phyloP scores from a whole-genome alignment of 2,888 invertebrate species.

The Drosophila koepferae region DNA sequence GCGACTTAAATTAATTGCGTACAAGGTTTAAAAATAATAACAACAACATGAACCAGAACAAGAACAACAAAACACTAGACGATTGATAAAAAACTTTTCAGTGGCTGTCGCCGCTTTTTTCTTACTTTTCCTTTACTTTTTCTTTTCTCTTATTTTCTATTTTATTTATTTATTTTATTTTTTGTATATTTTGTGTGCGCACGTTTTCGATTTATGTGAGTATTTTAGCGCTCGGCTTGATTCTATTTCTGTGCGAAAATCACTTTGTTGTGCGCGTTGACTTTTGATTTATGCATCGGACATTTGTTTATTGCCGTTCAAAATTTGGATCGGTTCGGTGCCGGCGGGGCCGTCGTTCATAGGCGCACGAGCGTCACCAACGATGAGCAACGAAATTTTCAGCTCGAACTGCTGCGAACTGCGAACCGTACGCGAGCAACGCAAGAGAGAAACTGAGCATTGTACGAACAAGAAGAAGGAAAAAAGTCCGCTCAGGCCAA shows the following conservation, averaged over 20 bases:
- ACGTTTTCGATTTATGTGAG: constrained; percentile 53
- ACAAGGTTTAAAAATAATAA: constrained; percentile 40
- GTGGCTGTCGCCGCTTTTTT: constrained; percentile 44
- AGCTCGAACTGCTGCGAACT: constrained; percentile 26
- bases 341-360: constrained; percentile 41
- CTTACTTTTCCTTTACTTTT: not conserved
- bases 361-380: constrained; percentile 27
- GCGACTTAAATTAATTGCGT: constrained; percentile 57
- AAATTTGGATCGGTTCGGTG: constrained; percentile 20
- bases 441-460: constrained; percentile 61
- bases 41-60: constrained; percentile 16
- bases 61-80: constrained; percentile 24
- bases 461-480: constrained; percentile 9
- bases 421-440: constrained; percentile 69
- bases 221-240: constrained; percentile 37
- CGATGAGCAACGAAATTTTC: constrained; percentile 11
- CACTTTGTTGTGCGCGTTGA: constrained; percentile 40
- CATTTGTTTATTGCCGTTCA: constrained; percentile 60
- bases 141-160: constrained; percentile 2
- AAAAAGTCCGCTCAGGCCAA: constrained; percentile 42
- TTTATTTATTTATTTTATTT: not conserved
- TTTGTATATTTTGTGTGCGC: constrained; percentile 38
- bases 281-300: constrained; percentile 61
- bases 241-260: constrained; percentile 39
- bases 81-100: constrained; percentile 46